A percentile compares a stretch with the other conserved stretches of the same genome.
Evolutionary conservation across 2,888 invertebrate species (phyloP).

Genomic region (Erpobdella octoculata): DNA sequence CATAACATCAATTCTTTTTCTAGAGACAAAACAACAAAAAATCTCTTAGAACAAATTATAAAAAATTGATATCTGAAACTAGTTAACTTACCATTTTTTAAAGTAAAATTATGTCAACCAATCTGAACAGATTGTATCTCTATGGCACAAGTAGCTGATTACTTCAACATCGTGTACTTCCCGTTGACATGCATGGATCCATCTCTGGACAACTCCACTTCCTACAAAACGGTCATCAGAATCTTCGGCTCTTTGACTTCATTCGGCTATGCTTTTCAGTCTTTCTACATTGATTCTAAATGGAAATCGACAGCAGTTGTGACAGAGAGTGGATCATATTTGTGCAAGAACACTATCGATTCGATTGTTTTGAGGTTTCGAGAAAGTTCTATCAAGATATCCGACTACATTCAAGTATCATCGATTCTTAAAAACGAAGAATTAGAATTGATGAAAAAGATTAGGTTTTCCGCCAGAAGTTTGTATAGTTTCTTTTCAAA

Average conservation of each 20-base stretch:
- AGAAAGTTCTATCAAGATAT: background rate
- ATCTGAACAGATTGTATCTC: slow-evolving; percentile 16
- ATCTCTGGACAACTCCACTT: slow-evolving; percentile 11
- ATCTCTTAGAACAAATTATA: too few species aligned
- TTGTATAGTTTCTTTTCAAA: background rate
- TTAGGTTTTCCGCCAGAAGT: slow-evolving; percentile 10
- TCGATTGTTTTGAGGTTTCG: background rate
- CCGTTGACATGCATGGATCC: slow-evolving; percentile 7
- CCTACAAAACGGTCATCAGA: background rate
- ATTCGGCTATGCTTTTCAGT: background rate
- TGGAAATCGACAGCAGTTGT: slow-evolving; percentile 1
- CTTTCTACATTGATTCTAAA: background rate
- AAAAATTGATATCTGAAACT: too few species aligned
- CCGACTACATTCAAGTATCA: background rate
- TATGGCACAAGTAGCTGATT: slow-evolving; percentile 2
- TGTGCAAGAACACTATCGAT: background rate
- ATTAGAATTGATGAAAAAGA: background rate
- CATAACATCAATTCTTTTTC: too few species aligned
- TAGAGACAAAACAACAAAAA: too few species aligned
- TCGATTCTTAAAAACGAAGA: background rate
- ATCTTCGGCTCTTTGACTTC: slow-evolving; percentile 3
- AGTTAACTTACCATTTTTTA: too few species aligned
- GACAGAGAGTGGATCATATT: background rate
- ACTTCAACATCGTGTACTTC: slow-evolving; percentile 2
- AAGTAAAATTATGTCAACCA: too few species aligned